Conservation (phyloP, 2,113 vertebrate genomes). For the Heterochromis multidens region DNA sequence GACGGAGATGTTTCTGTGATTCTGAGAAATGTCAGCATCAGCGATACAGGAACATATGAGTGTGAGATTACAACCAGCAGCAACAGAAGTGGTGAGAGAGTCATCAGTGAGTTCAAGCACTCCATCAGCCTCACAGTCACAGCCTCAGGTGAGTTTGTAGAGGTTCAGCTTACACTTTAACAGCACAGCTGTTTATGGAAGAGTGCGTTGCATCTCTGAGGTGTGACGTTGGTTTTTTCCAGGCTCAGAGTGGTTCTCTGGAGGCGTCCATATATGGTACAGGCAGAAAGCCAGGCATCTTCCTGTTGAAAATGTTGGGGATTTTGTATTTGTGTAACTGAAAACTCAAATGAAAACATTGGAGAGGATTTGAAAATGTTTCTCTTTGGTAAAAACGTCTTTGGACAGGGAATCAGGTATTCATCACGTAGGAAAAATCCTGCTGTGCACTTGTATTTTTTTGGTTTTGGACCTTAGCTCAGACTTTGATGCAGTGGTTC, state of each 20-base stretch:
- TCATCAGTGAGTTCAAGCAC: accelerated
- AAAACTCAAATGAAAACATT: not conserved
- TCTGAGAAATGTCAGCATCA: accelerated
- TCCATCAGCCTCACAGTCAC: not conserved
- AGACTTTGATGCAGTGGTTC: not conserved
- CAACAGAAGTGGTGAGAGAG: not conserved
- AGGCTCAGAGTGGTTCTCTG: accelerated
- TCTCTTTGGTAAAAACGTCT: not conserved
- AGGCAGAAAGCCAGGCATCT: not conserved
- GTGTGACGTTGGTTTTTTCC: accelerated
- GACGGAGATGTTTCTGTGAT: accelerated
- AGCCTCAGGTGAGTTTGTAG: not conserved
- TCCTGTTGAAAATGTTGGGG: not conserved
- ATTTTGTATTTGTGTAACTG: not conserved
- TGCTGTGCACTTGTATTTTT: too few species aligned
- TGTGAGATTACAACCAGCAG: accelerated
- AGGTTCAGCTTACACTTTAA: not conserved
- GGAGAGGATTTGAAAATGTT: not conserved
- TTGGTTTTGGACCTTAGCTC: accelerated
- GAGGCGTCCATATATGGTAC: not conserved
- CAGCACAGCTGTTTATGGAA: accelerated
- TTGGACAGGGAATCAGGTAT: too few species aligned
- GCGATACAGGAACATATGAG: accelerated
- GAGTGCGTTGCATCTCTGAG: not conserved
- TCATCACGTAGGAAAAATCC: too few species aligned